These are phyloP conservation scores for Charadrius vociferus DNA, from an alignment of 2,113 vertebrate species.

Conservation along the genomic window DNA sequence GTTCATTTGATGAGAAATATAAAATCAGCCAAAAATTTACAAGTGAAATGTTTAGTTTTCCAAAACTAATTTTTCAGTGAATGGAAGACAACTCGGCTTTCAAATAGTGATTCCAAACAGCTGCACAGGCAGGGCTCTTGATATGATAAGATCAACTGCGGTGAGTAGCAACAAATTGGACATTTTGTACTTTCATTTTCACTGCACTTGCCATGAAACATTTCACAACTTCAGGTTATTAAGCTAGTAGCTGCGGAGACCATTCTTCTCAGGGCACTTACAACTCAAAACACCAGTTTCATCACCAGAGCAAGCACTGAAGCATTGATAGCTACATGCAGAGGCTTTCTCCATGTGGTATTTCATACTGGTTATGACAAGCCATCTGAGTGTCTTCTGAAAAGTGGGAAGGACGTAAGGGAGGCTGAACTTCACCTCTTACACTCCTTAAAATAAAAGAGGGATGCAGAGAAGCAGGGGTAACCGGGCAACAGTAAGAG, in stretches of 20 bases:
- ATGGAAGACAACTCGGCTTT: neutral
- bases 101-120: neutral
- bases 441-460: neutral
- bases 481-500: neutral
- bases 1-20: neutral
- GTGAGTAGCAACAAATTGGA: neutral
- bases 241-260: neutral
- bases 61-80: neutral
- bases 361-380: neutral
- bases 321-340: neutral
- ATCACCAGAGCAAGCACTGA: neutral
- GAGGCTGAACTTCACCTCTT: neutral
- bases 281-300: neutral
- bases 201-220: neutral
- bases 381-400: neutral
- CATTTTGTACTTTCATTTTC: slow-evolving; percentile 2
- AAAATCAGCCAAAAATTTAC: neutral
- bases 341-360: neutral
- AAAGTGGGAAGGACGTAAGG: neutral
- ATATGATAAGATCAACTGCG: neutral
- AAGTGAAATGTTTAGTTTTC: neutral
- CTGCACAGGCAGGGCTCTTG: neutral
- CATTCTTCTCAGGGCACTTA: neutral
- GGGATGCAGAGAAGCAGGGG: neutral
- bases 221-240: neutral